Evolutionary conservation across 2,888 invertebrate species (phyloP).

Genomic region (Hypselothyrea guttata): DNA sequence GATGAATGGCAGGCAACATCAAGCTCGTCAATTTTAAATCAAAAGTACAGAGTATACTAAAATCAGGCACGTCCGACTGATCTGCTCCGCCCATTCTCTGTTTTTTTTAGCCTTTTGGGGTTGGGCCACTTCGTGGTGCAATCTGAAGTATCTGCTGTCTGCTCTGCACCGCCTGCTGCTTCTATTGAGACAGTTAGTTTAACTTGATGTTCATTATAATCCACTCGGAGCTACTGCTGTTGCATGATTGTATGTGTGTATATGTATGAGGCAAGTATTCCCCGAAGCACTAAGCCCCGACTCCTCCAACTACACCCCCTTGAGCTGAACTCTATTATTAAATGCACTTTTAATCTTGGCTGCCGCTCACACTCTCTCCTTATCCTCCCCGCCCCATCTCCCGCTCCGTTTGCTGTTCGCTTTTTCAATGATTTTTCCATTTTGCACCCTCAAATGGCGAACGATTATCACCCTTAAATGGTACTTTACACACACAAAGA

Average conservation of each 20-base stretch:
- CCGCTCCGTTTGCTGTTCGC: slow-evolving; percentile 34
- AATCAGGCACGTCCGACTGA: too few species aligned
- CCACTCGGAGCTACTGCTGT: slow-evolving; percentile 58
- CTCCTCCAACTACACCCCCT: slow-evolving; percentile 16
- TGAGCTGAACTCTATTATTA: slow-evolving; percentile 69
- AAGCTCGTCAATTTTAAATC: too few species aligned
- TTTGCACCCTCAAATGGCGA: slow-evolving; percentile 81
- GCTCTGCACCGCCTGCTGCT: slow-evolving; percentile 19
- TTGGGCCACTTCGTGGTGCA: slow-evolving; percentile 23
- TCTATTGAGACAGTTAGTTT: slow-evolving; percentile 74
- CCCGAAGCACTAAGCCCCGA: slow-evolving; percentile 56
- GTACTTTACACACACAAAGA: slow-evolving; percentile 80
- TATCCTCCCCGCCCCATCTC: slow-evolving; percentile 3
- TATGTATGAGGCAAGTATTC: slow-evolving; percentile 47
- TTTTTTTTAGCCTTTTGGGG: slow-evolving; percentile 32
- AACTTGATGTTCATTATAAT: slow-evolving; percentile 78
- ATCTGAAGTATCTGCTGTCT: slow-evolving; percentile 27
- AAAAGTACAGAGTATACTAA: too few species aligned
- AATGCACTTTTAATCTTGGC: slow-evolving; percentile 81
- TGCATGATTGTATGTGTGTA: slow-evolving; percentile 37
- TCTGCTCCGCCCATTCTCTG: too few species aligned
- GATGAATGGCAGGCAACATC: too few species aligned
- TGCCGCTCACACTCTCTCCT: slow-evolving; percentile 22
- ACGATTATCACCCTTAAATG: slow-evolving; percentile 82
- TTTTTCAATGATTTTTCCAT: slow-evolving; percentile 79